Conservation (phyloP, 2,797 vertebrate species). For the Tolypeutes matacus region DNA sequence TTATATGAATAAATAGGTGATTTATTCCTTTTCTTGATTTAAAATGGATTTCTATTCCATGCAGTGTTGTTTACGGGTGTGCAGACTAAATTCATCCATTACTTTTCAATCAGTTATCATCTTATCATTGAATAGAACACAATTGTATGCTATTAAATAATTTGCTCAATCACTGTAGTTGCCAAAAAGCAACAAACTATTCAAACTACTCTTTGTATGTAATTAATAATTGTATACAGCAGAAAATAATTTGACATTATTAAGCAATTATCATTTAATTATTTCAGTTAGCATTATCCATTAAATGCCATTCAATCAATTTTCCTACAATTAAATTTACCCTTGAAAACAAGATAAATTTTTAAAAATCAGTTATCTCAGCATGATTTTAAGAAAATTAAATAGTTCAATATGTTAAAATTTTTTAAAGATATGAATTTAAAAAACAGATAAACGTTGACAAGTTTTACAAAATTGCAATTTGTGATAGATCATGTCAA, state of each 20-base stretch:
- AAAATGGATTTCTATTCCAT: slow-evolving; percentile 53
- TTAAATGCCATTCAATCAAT: slow-evolving; percentile 85
- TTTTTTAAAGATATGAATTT: slow-evolving; percentile 14
- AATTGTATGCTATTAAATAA: slow-evolving; percentile 79
- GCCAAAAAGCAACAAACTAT: slow-evolving; percentile 72
- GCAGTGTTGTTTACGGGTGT: slow-evolving; percentile 33
- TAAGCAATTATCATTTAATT: slow-evolving; percentile 88
- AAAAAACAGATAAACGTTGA: neutral
- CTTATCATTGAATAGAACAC: slow-evolving; percentile 64
- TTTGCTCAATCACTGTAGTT: slow-evolving; percentile 80
- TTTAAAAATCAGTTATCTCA: slow-evolving; percentile 29
- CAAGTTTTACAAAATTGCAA: neutral
- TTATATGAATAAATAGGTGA: neutral
- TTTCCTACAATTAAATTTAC: slow-evolving; percentile 68
- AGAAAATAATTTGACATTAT: slow-evolving; percentile 88
- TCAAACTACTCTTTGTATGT: slow-evolving; percentile 76
- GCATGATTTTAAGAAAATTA: slow-evolving; percentile 43
- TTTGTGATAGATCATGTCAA: neutral
- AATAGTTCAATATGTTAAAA: neutral
- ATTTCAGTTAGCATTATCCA: slow-evolving; percentile 86
- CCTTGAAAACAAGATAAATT: slow-evolving; percentile 61
- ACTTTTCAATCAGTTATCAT: slow-evolving; percentile 75
- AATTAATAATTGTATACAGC: slow-evolving; percentile 87
- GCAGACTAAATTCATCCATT: slow-evolving; percentile 62
- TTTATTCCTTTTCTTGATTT: slow-evolving; percentile 52